Percentiles rank a stretch among this genome's conserved stretches.
Conservation (phyloP, 2,888 invertebrate species). For the Lamellibrachia satsuma region DNA sequence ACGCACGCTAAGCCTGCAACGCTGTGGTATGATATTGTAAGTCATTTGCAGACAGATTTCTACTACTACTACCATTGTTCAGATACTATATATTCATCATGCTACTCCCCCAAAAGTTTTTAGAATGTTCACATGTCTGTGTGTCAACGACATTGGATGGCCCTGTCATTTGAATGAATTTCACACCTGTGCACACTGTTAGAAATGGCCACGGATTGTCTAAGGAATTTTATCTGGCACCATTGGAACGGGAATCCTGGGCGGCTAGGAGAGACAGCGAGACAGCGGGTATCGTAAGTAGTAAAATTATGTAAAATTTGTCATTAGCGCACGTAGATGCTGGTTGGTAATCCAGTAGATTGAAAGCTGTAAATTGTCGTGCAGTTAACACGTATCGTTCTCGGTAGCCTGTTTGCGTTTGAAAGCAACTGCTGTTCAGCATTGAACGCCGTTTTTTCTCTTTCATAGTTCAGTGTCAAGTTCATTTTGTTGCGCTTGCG, state of each 20-base stretch:
- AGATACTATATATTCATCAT: slow-evolving; percentile 5
- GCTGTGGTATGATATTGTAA: slow-evolving; percentile 17
- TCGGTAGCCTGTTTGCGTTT: neutral
- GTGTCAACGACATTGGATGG: neutral
- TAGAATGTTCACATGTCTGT: neutral
- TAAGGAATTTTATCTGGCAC: neutral
- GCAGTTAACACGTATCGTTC: neutral
- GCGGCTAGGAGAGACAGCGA: neutral
- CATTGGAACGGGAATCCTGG: neutral
- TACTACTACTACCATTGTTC: slow-evolving; percentile 17
- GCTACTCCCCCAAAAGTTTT: slow-evolving; percentile 4
- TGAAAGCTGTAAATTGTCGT: neutral
- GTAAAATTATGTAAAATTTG: neutral
- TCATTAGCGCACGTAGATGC: neutral
- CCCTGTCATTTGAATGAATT: neutral
- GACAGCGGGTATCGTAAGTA: neutral
- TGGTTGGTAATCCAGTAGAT: slow-evolving; percentile 7
- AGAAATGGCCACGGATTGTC: neutral
- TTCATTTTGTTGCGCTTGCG: neutral
- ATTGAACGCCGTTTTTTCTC: slow-evolving; percentile 13
- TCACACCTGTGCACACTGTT: neutral
- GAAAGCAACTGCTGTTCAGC: slow-evolving; percentile 17
- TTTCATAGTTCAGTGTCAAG: slow-evolving; percentile 17
- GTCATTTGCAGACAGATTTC: slow-evolving; percentile 17
- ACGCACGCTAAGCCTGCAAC: slow-evolving; percentile 17